These are phyloP conservation scores for Calliphora vicina DNA, from an alignment of 1,140 invertebrate genomes.

Conservation along the genomic window DNA sequence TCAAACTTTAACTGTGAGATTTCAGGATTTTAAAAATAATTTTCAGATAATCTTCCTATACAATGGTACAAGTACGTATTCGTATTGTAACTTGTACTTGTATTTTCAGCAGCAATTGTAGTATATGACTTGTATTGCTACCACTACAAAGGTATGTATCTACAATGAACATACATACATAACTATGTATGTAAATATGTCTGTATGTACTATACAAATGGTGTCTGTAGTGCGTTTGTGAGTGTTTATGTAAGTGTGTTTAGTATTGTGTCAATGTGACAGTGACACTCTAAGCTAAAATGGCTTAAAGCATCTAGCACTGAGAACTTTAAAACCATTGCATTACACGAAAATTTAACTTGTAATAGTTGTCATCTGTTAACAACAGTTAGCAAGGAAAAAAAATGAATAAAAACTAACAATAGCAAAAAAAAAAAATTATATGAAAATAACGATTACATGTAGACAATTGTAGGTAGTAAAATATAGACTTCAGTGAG, in stretches of 20 bases:
- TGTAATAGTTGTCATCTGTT: slow-evolving; percentile 13
- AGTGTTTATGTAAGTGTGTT: neutral
- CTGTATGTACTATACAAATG: too few relatives aligned
- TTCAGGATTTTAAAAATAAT: too few relatives aligned
- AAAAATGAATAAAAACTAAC: neutral
- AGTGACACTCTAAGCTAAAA: slow-evolving; percentile 7
- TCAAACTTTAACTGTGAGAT: too few relatives aligned
- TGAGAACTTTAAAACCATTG: slow-evolving; percentile 7
- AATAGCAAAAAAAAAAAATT: neutral
- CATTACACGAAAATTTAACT: slow-evolving; percentile 16
- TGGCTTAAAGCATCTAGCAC: neutral
- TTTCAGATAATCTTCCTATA: too few relatives aligned
- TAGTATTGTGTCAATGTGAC: neutral
- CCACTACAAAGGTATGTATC: neutral
- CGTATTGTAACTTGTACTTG: too few relatives aligned
- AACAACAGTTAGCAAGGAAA: neutral
- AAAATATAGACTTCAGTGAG: neutral
- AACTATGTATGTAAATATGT: neutral
- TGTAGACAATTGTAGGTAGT: neutral
- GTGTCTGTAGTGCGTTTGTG: neutral
- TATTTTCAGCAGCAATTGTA: too few relatives aligned
- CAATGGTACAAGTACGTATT: too few relatives aligned
- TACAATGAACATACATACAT: neutral
- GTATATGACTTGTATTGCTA: too few relatives aligned
- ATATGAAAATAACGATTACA: neutral